Conservation (phyloP, 2,113 vertebrate species). For the Nibea coibor region DNA sequence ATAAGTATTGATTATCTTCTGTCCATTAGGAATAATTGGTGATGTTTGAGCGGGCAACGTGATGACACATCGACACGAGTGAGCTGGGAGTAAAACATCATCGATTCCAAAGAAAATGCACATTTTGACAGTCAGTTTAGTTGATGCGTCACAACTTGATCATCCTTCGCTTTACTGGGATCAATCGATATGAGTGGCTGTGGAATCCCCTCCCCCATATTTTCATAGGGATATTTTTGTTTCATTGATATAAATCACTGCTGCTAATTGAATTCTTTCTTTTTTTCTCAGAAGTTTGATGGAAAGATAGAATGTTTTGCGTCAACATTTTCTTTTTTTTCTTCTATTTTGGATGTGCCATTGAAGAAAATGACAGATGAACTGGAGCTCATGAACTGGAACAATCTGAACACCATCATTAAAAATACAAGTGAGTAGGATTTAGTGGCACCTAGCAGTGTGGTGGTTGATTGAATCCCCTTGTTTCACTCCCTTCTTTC, state of each 20-base stretch:
- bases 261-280: background rate
- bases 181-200: background rate
- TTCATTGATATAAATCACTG: background rate
- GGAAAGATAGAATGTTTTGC: background rate
- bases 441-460: too few species aligned
- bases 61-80: conserved; percentile 54
- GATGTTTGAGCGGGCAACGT: conserved; percentile 47
- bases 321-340: too few species aligned
- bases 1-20: conserved; percentile 64
- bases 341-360: background rate
- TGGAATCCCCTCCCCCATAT: background rate
- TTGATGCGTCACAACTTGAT: conserved; percentile 38
- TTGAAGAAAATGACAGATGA: background rate
- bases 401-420: background rate
- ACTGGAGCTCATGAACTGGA: background rate
- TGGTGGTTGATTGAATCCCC: too few species aligned
- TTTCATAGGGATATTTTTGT: background rate
- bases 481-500: too few species aligned
- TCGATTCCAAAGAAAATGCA: conserved; percentile 39
- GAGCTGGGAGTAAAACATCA: conserved; percentile 42
- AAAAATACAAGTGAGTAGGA: background rate
- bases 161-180: conserved; percentile 1
- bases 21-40: conserved; percentile 68
- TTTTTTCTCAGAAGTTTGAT: background rate
- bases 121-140: conserved; percentile 36